These are phyloP conservation scores for Stenichneumon culpator DNA, from an alignment of 2,888 invertebrate species.

Conservation along the genomic window DNA sequence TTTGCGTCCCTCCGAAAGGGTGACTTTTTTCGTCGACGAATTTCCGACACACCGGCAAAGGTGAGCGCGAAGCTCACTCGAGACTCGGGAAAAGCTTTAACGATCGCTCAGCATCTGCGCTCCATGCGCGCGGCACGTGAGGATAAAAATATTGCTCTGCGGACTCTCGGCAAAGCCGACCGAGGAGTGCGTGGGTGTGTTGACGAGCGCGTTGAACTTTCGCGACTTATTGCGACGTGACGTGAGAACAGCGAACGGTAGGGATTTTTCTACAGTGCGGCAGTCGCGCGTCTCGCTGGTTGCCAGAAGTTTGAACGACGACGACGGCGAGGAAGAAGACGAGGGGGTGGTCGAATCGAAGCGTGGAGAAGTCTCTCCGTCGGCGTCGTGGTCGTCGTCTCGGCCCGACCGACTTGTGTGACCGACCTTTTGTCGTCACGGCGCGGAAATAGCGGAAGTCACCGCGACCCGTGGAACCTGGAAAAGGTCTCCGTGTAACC, in stretches of 20 bases:
- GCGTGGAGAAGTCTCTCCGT: conserved; percentile 17
- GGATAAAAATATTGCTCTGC: conserved; percentile 54
- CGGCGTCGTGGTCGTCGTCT: conserved; percentile 47
- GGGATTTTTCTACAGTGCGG: neutral
- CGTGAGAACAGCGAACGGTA: conserved; percentile 33
- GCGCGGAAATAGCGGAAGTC: conserved; percentile 67
- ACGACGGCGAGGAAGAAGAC: conserved; percentile 67
- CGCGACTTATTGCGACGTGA: conserved; percentile 61
- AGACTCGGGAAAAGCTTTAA: conserved; percentile 35
- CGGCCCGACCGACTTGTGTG: conserved; percentile 54
- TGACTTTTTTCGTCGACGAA: no score
- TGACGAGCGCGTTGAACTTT: conserved; percentile 40
- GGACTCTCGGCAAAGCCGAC: no score
- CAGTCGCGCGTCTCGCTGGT: conserved; percentile 38
- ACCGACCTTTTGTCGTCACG: conserved; percentile 62
- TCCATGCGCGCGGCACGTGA: conserved; percentile 60
- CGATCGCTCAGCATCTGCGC: conserved; percentile 47
- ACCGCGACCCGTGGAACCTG: conserved; percentile 67
- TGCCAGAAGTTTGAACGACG: conserved; percentile 6
- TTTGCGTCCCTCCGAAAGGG: no score
- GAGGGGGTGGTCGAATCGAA: conserved; percentile 71
- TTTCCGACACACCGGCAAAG: no score
- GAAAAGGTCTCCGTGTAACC: conserved; percentile 59
- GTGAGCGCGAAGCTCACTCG: no score
- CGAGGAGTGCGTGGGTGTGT: neutral